These are phyloP conservation scores for Glareola pratincola DNA, from an alignment of 2,113 vertebrate genomes.

Conservation along the genomic window DNA sequence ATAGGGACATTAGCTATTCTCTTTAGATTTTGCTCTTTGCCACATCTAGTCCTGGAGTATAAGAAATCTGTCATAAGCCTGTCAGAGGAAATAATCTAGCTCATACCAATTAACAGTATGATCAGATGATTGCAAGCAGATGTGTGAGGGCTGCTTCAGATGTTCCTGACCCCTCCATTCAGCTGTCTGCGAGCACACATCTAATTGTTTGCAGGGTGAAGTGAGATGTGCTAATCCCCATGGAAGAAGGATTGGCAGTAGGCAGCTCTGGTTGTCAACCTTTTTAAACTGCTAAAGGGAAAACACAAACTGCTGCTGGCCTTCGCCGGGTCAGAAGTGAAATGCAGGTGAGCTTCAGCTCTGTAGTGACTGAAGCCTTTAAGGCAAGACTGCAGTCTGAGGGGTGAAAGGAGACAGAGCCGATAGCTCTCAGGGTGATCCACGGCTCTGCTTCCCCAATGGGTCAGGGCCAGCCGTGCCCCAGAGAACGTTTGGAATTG, in stretches of 20 bases:
- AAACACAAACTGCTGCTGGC: background rate
- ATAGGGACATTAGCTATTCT: background rate
- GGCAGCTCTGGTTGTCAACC: background rate
- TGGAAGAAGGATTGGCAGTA: background rate
- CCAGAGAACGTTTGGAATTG: background rate
- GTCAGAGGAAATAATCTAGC: background rate
- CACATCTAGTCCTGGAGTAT: background rate
- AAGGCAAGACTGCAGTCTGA: background rate
- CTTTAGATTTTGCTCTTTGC: background rate
- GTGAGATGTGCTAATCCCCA: background rate
- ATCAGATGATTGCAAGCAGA: background rate
- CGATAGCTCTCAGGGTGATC: background rate
- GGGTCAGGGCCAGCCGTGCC: no score
- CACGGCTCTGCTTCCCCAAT: rapidly evolving
- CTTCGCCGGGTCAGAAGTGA: background rate
- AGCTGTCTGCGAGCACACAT: background rate
- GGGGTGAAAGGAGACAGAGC: background rate
- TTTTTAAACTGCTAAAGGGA: background rate
- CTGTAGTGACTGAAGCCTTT: background rate
- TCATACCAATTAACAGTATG: background rate
- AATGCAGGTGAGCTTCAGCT: background rate
- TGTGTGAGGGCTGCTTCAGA: background rate
- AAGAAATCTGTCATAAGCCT: background rate
- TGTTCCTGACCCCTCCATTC: background rate
- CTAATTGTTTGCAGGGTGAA: background rate